Percentiles rank a stretch among this genome's conserved stretches.
phyloP scores from a whole-genome alignment of 2,113 vertebrate genomes.

The Chascanopsetta lugubris region DNA sequence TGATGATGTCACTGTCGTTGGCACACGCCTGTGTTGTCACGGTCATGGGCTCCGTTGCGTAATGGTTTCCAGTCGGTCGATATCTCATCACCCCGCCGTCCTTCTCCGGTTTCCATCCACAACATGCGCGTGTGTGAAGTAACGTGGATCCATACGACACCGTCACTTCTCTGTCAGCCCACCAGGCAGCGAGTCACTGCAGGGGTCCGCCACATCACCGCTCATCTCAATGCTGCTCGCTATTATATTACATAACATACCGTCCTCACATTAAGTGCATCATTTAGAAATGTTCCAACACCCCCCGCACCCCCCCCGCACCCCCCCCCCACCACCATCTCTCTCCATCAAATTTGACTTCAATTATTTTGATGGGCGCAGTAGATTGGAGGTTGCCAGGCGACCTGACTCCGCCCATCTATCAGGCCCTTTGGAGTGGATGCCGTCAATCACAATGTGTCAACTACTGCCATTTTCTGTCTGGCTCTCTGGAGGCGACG shows the following conservation, averaged over 20 bases:
- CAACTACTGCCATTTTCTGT: slow-evolving; percentile 45
- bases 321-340: too few species aligned
- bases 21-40: neutral
- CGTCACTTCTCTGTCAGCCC: too few species aligned
- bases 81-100: slow-evolving; percentile 33
- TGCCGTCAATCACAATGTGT: slow-evolving; percentile 34
- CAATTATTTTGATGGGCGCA: slow-evolving; percentile 25
- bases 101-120: slow-evolving; percentile 43
- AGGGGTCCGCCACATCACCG: slow-evolving; percentile 20
- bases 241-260: slow-evolving; percentile 21
- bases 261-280: slow-evolving; percentile 19
- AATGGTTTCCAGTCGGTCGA: slow-evolving; percentile 41
- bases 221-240: neutral
- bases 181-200: slow-evolving; percentile 3
- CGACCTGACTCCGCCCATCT: slow-evolving; percentile 31
- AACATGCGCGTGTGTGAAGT: neutral
- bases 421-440: slow-evolving; percentile 21
- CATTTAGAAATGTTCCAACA: slow-evolving; percentile 7
- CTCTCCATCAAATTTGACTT: neutral
- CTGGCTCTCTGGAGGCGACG: neutral
- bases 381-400: slow-evolving; percentile 58
- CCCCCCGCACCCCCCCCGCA: too few species aligned
- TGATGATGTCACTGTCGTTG: neutral
- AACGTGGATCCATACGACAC: slow-evolving; percentile 32
- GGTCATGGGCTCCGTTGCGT: slow-evolving; percentile 21